Base-by-base conservation (phyloP, 2,888 invertebrate genomes). In the Ennomos fuscantarius region DNA sequence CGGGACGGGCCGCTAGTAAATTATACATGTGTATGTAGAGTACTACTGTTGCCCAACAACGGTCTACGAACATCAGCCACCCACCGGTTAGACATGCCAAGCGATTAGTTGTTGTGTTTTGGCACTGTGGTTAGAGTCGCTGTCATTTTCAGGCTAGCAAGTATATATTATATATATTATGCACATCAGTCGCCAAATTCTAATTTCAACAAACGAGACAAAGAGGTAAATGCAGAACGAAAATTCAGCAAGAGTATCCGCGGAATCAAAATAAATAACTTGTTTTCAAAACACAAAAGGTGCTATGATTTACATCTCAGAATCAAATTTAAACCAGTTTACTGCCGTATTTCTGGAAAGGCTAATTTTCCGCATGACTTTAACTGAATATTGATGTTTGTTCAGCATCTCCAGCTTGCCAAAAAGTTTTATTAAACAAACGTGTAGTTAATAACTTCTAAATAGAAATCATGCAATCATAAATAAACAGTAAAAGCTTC, bases 341-440 rank as follows among this genome's bases (percentile, higher is more conserved):
- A 32, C 35, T 8, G 8, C 12, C 40, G n/a, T 31, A 36, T 50
- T 56, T 51, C 41, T 42, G 34, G 42, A 13, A 57, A 46, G 6
- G 41, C 31, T 15, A 31, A 46, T 51, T 50, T 35, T 32, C 45
- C 11, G 10, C 32, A 46, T 37, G 33, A 46, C 33, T 51, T 36
- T 37, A 39, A n/a, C 43, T 36, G 43, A 51, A 43, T 37, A 56
- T 40, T 46, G 13, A 15, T 52, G 57, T 63, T 48, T 40, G 11
- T 59, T 57, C 32, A 54, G 12, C 12, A 59, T 50, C 24, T 55
- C 35, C 33, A 46, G 46, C 53, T 54, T 65, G 55, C 60, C 60
- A 55, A 55, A 62, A 53, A 57, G 49, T 63, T 48, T 35, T 48
- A 50, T 51, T 43, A 51, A 40, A 52, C 42, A 60, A 58, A 53